Percentiles rank a stretch among this genome's conserved stretches.
phyloP scores from a whole-genome alignment of 2,888 invertebrate genomes.

The Cremastinae sp. region DNA sequence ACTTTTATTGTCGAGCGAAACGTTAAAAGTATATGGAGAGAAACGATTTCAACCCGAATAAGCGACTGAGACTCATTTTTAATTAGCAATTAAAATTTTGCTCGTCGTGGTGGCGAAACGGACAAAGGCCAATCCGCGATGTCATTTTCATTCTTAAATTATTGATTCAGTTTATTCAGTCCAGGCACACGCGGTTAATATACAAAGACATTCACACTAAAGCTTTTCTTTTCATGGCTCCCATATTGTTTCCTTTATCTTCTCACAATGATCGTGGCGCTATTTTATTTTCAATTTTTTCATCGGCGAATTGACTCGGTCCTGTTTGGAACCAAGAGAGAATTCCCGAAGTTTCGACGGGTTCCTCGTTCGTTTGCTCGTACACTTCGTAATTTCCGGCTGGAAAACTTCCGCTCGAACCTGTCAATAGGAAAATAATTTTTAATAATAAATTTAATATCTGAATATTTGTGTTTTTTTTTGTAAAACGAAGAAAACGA shows the following conservation, averaged over 20 bases:
- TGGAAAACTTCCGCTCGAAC: constrained; percentile 20
- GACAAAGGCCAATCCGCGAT: constrained; percentile 49
- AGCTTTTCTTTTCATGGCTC: neutral
- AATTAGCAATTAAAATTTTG: constrained; percentile 50
- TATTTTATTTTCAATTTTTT: constrained; percentile 63
- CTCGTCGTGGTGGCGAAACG: constrained; percentile 1
- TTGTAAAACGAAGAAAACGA: neutral
- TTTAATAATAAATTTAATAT: neutral
- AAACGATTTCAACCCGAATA: too few relatives aligned
- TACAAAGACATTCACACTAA: constrained; percentile 40
- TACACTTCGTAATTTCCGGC: constrained; percentile 69
- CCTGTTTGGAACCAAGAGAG: constrained; percentile 57
- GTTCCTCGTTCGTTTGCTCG: constrained; percentile 69
- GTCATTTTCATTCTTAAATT: constrained; percentile 32
- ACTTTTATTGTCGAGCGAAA: too few relatives aligned
- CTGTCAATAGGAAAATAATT: constrained; percentile 14
- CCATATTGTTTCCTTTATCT: constrained; percentile 3
- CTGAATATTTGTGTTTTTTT: neutral
- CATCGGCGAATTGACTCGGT: constrained; percentile 16
- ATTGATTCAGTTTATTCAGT: constrained; percentile 29
- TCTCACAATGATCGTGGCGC: constrained; percentile 48
- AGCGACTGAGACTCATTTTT: neutral
- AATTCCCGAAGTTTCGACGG: constrained; percentile 30
- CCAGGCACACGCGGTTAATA: constrained; percentile 38
- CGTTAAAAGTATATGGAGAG: too few relatives aligned